A percentile compares a stretch with the other conserved stretches of the same genome.
phyloP scores from a whole-genome alignment of 2,888 invertebrate genomes.

The Phorcus lineatus region DNA sequence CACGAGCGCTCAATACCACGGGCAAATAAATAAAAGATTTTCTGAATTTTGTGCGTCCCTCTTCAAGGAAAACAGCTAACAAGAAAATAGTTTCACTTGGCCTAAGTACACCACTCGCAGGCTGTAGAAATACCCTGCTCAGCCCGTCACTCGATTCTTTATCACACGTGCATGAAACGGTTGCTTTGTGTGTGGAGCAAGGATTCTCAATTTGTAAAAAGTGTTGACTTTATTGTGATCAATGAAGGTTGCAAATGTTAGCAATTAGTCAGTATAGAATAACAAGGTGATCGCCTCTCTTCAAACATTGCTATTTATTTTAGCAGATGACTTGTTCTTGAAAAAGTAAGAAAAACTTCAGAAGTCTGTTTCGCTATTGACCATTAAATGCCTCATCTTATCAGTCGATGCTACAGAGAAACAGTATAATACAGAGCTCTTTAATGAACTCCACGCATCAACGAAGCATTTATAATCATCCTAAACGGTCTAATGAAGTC shows the following conservation, averaged over 20 bases:
- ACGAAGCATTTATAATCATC: no score
- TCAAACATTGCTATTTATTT: no score
- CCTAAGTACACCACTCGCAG: background rate
- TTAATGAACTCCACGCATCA: no score
- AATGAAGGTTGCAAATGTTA: no score
- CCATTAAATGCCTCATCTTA: background rate
- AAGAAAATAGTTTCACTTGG: background rate
- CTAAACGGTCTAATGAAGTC: no score
- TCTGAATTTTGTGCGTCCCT: constrained; percentile 17
- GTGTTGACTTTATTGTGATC: background rate
- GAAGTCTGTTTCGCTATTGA: background rate
- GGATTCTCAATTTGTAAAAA: background rate
- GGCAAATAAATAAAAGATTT: constrained; percentile 18
- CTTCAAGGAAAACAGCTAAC: constrained; percentile 18
- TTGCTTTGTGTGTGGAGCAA: background rate
- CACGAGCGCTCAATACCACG: constrained; percentile 25
- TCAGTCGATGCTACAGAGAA: no score
- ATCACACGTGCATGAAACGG: background rate
- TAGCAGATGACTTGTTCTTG: background rate
- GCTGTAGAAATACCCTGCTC: background rate
- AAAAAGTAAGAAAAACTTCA: background rate
- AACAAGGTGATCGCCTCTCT: no score
- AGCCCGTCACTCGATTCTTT: background rate
- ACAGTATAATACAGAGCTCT: no score
- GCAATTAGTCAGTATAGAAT: no score